phyloP scores from a whole-genome alignment of 1,140 invertebrate species.

The Nymphalis io region DNA sequence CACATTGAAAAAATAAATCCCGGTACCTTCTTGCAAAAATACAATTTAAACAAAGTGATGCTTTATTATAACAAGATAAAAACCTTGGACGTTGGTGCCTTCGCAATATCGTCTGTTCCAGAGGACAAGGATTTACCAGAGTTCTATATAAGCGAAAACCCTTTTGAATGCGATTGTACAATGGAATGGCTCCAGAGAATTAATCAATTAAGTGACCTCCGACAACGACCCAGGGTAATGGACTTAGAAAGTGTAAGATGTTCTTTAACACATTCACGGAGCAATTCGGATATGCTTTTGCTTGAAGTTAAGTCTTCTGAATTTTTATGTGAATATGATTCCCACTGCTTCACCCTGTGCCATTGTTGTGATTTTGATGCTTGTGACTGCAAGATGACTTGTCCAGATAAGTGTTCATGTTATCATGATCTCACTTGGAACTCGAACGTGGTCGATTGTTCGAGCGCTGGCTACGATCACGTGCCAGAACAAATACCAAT shows the following conservation, averaged over 20 bases:
- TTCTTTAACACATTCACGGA: constrained; percentile 88
- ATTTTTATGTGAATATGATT: constrained; percentile 92
- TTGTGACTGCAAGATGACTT: constrained; percentile 95
- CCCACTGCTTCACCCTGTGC: constrained; percentile 93
- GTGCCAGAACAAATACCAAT: constrained; percentile 92
- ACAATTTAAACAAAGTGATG: constrained; percentile 87
- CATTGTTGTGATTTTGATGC: constrained; percentile 96
- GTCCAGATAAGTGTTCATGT: constrained; percentile 92
- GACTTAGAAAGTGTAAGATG: constrained; percentile 93
- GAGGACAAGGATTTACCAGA: constrained; percentile 85
- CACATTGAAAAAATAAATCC: constrained; percentile 86
- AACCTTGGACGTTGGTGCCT: constrained; percentile 86
- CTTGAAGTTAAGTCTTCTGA: constrained; percentile 89
- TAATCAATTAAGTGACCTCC: constrained; percentile 86
- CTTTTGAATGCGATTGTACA: constrained; percentile 90
- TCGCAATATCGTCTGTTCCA: constrained; percentile 84
- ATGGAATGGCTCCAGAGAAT: constrained; percentile 93
- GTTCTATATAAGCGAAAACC: constrained; percentile 91
- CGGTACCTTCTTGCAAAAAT: constrained; percentile 88
- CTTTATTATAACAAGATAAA: constrained; percentile 88
- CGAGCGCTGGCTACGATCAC: constrained; percentile 86
- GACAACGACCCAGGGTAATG: constrained; percentile 91
- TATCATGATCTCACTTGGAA: constrained; percentile 95
- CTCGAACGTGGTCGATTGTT: constrained; percentile 95
- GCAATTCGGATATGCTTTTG: constrained; percentile 84